Percentiles rank a stretch among this genome's conserved stretches.
Conservation (phyloP, 2,797 vertebrate species). For the Acanthornis magna region DNA sequence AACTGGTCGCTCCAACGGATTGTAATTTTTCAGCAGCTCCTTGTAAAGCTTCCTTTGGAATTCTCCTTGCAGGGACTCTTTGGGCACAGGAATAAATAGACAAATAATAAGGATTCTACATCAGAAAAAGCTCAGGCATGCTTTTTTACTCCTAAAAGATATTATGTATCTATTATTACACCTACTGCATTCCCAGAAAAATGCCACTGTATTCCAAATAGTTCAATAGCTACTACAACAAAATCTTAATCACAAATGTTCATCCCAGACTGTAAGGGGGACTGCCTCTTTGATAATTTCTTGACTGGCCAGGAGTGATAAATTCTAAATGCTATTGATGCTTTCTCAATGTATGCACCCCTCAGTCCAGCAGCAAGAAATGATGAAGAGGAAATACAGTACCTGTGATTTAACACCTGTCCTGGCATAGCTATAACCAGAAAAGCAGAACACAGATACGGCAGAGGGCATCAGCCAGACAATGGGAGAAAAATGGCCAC, state of each 20-base stretch:
- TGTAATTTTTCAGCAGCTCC: slow-evolving; percentile 95
- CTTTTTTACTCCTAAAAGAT: neutral
- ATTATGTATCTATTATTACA: neutral
- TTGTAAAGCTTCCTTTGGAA: slow-evolving; percentile 94
- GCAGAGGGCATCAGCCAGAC: neutral
- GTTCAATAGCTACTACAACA: neutral
- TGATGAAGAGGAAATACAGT: neutral
- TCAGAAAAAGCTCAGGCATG: neutral
- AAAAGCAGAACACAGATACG: neutral
- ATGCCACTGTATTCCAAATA: neutral
- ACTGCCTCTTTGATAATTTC: neutral
- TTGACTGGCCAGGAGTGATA: neutral
- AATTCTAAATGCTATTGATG: neutral
- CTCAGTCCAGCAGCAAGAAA: neutral
- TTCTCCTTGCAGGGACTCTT: slow-evolving; percentile 93
- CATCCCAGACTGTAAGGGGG: neutral
- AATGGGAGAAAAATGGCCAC: slow-evolving; percentile 22
- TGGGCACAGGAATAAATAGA: neutral
- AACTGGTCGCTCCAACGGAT: slow-evolving; percentile 92
- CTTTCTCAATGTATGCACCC: neutral
- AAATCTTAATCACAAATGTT: neutral
- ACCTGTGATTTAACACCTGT: neutral
- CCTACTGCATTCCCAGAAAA: neutral
- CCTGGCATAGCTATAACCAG: neutral
- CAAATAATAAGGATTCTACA: neutral